A percentile compares a stretch with the other conserved stretches of the same genome.
Evolutionary conservation across 2,888 invertebrate species (phyloP).

Genomic region (Perizoma affinitatum): DNA sequence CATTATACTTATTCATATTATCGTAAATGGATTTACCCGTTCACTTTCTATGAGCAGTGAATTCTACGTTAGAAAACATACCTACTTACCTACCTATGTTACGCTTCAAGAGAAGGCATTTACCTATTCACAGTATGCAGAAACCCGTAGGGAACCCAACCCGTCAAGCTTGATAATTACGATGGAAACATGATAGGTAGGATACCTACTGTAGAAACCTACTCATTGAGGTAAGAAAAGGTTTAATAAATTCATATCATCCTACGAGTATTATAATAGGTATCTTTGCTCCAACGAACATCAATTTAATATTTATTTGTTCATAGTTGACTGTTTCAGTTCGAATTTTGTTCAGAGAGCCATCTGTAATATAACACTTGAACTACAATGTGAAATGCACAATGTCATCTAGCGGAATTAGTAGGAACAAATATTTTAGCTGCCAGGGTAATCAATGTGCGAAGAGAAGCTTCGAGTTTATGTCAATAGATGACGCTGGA

Average conservation of each 20-base stretch:
- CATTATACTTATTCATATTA: no score
- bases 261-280: no score
- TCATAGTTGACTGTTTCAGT: neutral
- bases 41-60: no score
- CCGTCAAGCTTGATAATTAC: neutral
- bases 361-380: slow-evolving; percentile 35
- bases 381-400: slow-evolving; percentile 5
- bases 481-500: slow-evolving; percentile 13
- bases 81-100: neutral
- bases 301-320: no score
- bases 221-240: no score
- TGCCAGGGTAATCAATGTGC: slow-evolving; percentile 2
- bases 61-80: no score
- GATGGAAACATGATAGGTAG: neutral
- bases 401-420: slow-evolving; percentile 16
- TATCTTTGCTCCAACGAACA: no score
- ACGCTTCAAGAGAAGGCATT: neutral
- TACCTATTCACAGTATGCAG: neutral
- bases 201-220: neutral
- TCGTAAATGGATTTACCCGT: no score
- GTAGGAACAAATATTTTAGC: slow-evolving; percentile 1
- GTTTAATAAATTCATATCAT: neutral
- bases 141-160: neutral
- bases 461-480: neutral
- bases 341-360: slow-evolving; percentile 19